These are phyloP conservation scores for Temnothorax curvispinosus DNA, from an alignment of 1,140 invertebrate genomes.

Conservation along the genomic window DNA sequence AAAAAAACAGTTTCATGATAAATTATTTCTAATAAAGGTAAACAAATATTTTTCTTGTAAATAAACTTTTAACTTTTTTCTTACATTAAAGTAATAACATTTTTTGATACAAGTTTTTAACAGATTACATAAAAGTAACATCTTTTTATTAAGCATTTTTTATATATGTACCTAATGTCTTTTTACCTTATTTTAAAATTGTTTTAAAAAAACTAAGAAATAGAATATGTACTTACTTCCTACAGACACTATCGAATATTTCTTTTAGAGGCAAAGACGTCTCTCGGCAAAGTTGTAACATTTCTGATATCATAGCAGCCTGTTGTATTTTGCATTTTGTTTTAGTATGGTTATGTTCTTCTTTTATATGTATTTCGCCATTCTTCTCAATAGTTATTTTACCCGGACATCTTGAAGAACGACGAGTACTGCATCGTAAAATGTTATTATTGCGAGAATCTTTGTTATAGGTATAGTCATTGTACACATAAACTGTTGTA, in stretches of 20 bases:
- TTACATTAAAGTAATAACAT: no score
- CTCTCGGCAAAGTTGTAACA: not conserved
- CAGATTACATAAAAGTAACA: no score
- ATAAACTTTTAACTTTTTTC: no score
- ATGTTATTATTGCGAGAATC: not conserved
- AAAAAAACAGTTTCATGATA: no score
- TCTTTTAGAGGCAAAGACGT: not conserved
- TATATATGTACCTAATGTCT: no score
- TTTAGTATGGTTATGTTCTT: not conserved
- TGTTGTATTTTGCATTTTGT: not conserved
- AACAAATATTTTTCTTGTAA: no score
- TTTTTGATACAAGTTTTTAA: no score
- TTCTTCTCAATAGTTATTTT: not conserved
- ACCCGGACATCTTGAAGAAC: slow-evolving; percentile 10
- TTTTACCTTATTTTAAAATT: no score
- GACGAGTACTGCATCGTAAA: slow-evolving; percentile 19
- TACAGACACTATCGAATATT: no score
- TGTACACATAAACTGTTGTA: not conserved
- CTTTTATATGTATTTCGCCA: not conserved
- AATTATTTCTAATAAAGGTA: no score
- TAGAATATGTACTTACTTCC: not conserved
- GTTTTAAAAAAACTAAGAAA: not conserved
- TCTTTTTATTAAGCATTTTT: no score
- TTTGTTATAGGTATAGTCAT: not conserved
- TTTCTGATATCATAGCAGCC: slow-evolving; percentile 23